These are phyloP conservation scores for Argya squamiceps DNA, from an alignment of 2,797 vertebrate species.

Conservation along the genomic window DNA sequence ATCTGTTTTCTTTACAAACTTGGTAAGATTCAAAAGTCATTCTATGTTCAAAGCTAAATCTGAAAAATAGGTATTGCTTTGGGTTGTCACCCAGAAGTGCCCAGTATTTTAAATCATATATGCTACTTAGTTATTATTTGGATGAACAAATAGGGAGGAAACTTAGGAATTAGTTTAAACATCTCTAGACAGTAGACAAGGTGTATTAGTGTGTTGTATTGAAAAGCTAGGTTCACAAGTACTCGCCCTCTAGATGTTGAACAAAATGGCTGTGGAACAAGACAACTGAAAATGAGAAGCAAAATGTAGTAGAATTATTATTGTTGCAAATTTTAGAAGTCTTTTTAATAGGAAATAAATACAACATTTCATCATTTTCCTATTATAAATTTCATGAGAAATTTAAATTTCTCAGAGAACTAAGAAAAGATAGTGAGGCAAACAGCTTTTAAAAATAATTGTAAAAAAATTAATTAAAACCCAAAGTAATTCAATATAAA, in stretches of 20 bases:
- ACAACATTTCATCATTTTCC: neutral
- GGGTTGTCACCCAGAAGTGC: neutral
- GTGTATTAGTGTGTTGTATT: neutral
- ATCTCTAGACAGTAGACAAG: neutral
- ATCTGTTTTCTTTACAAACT: neutral
- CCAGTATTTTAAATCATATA: neutral
- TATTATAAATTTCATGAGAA: neutral
- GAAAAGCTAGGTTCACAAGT: neutral
- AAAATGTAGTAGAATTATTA: neutral
- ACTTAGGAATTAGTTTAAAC: neutral
- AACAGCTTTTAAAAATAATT: neutral
- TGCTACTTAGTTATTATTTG: neutral
- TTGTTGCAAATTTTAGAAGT: neutral
- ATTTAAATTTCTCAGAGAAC: neutral
- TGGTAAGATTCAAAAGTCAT: neutral
- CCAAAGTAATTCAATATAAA: neutral
- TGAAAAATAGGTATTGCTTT: neutral
- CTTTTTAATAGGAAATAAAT: neutral
- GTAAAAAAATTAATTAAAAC: neutral
- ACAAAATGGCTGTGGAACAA: neutral
- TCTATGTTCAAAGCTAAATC: neutral
- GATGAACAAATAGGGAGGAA: neutral
- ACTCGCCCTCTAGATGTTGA: neutral
- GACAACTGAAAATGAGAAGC: neutral
- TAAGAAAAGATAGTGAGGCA: neutral